Conservation (phyloP, 2,797 vertebrate species). For the Gallinago stenura region DNA sequence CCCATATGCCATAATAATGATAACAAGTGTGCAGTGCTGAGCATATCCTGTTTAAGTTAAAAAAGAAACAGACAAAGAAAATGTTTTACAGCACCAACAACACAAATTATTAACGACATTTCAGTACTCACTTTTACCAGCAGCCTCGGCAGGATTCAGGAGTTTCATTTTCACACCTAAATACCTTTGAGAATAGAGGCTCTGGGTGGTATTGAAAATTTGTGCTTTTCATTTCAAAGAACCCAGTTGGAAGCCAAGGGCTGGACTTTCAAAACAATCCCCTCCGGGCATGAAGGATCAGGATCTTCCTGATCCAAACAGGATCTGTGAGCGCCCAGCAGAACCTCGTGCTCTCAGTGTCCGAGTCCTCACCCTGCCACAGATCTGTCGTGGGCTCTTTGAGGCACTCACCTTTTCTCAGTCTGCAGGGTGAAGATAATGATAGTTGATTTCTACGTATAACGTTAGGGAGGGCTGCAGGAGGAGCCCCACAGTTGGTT, state of each 20-base stretch:
- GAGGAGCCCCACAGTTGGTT: background rate
- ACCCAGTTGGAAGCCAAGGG: background rate
- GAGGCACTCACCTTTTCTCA: background rate
- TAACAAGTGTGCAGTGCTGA: background rate
- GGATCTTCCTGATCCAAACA: too few species aligned
- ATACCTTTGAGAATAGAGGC: constrained; percentile 17
- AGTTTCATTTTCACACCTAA: constrained; percentile 41
- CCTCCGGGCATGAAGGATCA: background rate
- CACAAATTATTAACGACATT: background rate
- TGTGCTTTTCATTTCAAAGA: background rate
- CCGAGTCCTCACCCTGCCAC: background rate
- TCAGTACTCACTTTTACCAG: background rate
- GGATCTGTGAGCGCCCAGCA: background rate
- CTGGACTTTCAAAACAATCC: background rate
- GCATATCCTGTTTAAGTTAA: background rate
- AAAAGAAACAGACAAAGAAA: background rate
- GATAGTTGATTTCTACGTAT: background rate
- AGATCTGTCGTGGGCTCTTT: background rate
- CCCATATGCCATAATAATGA: background rate
- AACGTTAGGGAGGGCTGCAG: background rate
- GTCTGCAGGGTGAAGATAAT: background rate
- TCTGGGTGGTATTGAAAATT: background rate
- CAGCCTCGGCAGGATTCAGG: background rate
- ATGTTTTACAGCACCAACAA: background rate
- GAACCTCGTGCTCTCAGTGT: background rate